A percentile compares a stretch with the other conserved stretches of the same genome.
These are phyloP conservation scores for Anseranas semipalmata DNA, from an alignment of 2,113 vertebrate species.

Conservation along the genomic window DNA sequence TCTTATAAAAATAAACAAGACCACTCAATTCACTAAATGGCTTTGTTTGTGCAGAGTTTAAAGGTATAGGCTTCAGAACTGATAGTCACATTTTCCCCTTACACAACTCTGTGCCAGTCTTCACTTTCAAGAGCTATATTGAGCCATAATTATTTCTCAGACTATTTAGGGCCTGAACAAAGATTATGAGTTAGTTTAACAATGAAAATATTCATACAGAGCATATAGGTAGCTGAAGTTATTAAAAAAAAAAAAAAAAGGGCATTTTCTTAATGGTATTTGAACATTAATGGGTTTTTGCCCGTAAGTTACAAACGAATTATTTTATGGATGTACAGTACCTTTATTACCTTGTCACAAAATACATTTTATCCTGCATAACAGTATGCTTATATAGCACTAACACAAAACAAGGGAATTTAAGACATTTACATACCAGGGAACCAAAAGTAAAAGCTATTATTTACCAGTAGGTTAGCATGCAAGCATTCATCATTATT, in stretches of 20 bases:
- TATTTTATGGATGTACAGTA: background rate
- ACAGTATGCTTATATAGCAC: background rate
- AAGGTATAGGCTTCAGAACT: background rate
- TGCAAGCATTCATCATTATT: background rate
- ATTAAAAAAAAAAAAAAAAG: background rate
- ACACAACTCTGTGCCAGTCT: background rate
- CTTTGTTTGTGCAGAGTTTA: constrained; percentile 7
- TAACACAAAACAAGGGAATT: background rate
- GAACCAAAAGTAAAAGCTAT: background rate
- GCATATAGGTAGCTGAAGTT: background rate
- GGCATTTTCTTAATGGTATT: constrained; percentile 30
- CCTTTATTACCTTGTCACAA: background rate
- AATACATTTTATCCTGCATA: background rate
- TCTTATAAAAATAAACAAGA: constrained; percentile 8
- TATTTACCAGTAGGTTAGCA: background rate
- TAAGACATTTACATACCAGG: background rate
- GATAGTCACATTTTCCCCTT: background rate
- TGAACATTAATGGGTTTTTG: background rate
- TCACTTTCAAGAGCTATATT: background rate
- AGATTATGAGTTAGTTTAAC: background rate
- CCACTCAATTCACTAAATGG: background rate
- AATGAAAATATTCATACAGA: background rate
- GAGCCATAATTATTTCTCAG: constrained; percentile 2
- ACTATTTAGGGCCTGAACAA: background rate
- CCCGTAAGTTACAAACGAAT: background rate